phyloP scores from a whole-genome alignment of 1,140 invertebrate species.

The Formica selysi region DNA sequence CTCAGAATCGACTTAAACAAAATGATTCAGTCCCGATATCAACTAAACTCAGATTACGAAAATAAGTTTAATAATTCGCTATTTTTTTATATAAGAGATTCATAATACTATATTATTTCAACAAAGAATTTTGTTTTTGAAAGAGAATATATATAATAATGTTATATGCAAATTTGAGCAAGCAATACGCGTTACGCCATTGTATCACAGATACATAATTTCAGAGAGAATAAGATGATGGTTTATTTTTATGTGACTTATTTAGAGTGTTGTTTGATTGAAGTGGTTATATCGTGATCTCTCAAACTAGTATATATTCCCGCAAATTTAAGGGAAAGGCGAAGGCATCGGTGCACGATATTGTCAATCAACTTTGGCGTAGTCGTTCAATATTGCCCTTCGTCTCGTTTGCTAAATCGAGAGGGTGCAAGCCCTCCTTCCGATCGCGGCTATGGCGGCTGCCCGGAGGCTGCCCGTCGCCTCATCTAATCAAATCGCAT shows the following conservation, averaged over 20 bases:
- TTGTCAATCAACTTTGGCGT: constrained; percentile 68
- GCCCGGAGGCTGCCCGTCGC: constrained; percentile 24
- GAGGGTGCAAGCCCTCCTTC: constrained; percentile 67
- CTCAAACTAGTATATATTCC: not conserved
- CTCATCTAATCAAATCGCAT: constrained; percentile 56
- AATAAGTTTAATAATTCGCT: constrained; percentile 18
- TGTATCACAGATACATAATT: not conserved
- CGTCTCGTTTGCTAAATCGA: constrained; percentile 66
- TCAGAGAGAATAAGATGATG: not conserved
- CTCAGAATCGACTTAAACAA: not conserved
- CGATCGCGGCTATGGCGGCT: constrained; percentile 3
- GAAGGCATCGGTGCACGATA: constrained; percentile 65
- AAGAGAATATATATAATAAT: not conserved
- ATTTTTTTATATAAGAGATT: not conserved
- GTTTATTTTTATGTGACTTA: not conserved
- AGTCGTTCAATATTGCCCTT: constrained; percentile 46
- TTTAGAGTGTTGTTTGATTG: not conserved
- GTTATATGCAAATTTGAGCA: not conserved
- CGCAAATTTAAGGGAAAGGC: constrained; percentile 17
- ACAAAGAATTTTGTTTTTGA: not conserved
- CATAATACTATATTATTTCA: not conserved
- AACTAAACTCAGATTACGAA: constrained; percentile 3
- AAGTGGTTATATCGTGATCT: not conserved
- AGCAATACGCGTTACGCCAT: not conserved
- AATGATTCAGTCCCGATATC: not conserved